Evolutionary conservation across 1,140 invertebrate genomes (phyloP).

Genomic region (Maconellicoccus hirsutus): DNA sequence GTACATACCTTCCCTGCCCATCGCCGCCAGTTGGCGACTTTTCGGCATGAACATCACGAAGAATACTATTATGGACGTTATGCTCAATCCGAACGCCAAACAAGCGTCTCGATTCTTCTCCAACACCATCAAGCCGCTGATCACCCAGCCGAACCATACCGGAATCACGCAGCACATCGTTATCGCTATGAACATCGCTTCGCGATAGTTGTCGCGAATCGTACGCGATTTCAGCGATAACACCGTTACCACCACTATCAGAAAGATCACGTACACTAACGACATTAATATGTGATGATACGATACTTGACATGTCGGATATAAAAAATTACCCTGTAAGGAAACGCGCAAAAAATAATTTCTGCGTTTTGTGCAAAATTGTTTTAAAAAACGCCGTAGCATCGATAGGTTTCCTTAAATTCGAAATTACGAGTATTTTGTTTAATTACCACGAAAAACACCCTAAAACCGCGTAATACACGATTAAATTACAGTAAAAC

Average conservation of each 20-base stretch:
- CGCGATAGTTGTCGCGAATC: constrained; percentile 84
- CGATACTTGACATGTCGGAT: constrained; percentile 43
- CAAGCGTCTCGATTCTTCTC: constrained; percentile 72
- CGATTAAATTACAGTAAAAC: no score
- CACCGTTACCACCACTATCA: constrained; percentile 71
- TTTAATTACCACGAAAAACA: no score
- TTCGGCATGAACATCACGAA: constrained; percentile 90
- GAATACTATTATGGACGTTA: constrained; percentile 70
- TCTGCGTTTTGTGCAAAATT: neutral
- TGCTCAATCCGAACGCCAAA: constrained; percentile 71
- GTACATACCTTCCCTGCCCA: constrained; percentile 69
- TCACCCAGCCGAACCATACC: constrained; percentile 54
- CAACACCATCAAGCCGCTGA: constrained; percentile 57
- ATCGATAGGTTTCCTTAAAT: no score
- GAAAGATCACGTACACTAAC: constrained; percentile 65
- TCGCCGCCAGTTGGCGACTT: constrained; percentile 75
- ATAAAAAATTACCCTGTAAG: constrained; percentile 5
- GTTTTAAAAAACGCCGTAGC: no score
- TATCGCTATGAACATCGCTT: constrained; percentile 77
- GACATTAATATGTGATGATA: constrained; percentile 61
- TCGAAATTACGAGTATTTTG: no score
- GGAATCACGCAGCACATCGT: constrained; percentile 70
- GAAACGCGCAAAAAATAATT: neutral
- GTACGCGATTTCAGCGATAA: constrained; percentile 71
- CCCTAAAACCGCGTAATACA: no score